Evolutionary conservation across 2,888 invertebrate species (phyloP), one percentile per base, ranked within the genome.

Genomic region (Clepsis dumicolana): DNA sequence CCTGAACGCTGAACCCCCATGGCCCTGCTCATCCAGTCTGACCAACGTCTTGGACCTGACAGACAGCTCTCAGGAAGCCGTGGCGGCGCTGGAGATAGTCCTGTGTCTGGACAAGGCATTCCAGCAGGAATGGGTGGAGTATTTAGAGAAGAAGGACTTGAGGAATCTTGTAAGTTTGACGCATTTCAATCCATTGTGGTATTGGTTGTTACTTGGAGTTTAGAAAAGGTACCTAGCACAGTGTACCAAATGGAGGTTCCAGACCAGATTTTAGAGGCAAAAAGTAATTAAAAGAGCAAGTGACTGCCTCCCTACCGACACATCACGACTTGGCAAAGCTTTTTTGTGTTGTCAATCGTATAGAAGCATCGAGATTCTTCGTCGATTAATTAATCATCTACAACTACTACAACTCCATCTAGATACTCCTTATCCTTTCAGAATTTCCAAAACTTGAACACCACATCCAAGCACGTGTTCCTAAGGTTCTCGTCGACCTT

Each of bases 1-100:
- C 21, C 75, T 93, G 72, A 89, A 91, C 72, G 80, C 84, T 0
- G 85, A 89, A 0, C 80, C 85, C 0, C 75, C 87, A 0, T 95
- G 95, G 95, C 95, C 95, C 0, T 95, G 95, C 70, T 82, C 76
- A 1, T 78, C 80, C 41, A 91, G 94, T 64, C 60, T 94, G 10
- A 84, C 91, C 0, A 78, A 80, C 0, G 73, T 89, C 8, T 73
- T 94, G 24, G 76, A 83, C 12, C 76, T 90, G 14, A 75, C 78
- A 0, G n/a, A 76, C 0, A 52, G 81, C 0, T 83, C 90, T 0
- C 82, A 78, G n/a, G 78, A 79, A 2, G 89, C 94, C 0, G 77
- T 94, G 7, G 77, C 70, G 7, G 88, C 89, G 5, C 70, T 94
- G 12, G 95, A 95, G 74, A 87, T 82, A 0, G 73, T 94, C 12